Evolutionary conservation across 2,888 invertebrate species (phyloP).

Genomic region (Eupithecia centaureata): DNA sequence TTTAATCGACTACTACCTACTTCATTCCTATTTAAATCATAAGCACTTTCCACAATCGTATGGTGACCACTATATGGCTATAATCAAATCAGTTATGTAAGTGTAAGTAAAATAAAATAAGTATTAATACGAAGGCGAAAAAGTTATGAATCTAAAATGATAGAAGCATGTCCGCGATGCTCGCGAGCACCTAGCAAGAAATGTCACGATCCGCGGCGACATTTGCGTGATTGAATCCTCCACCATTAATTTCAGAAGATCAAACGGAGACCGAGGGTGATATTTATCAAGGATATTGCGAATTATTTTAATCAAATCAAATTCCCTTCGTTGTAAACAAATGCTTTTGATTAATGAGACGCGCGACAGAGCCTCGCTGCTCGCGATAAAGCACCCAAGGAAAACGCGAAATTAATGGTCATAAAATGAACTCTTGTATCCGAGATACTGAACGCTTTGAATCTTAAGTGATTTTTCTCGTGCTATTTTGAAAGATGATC

Average conservation of each 20-base stretch:
- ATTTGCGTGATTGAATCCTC: constrained; percentile 82
- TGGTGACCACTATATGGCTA: too few species aligned
- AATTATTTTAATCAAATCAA: constrained; percentile 85
- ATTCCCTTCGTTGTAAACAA: constrained; percentile 84
- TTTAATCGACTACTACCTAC: too few species aligned
- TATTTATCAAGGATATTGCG: constrained; percentile 85
- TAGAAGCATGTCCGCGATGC: neutral
- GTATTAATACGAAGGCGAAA: neutral
- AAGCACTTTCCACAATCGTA: too few species aligned
- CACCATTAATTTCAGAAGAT: constrained; percentile 83
- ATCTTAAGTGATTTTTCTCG: constrained; percentile 82
- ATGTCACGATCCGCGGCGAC: constrained; percentile 65
- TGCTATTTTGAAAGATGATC: constrained; percentile 77
- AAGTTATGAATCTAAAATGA: neutral
- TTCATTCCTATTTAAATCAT: too few species aligned
- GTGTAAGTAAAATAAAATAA: too few species aligned
- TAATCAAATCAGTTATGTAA: too few species aligned
- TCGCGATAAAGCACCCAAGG: constrained; percentile 82
- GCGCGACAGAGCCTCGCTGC: constrained; percentile 82
- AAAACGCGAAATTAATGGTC: constrained; percentile 84
- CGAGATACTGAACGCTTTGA: constrained; percentile 81
- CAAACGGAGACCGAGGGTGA: constrained; percentile 84
- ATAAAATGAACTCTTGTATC: constrained; percentile 84
- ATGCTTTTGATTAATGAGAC: constrained; percentile 85
- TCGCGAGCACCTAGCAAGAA: constrained; percentile 45